These are phyloP conservation scores for Mastomys natalensis DNA, from an alignment of 2,113 vertebrate species.

Conservation along the genomic window DNA sequence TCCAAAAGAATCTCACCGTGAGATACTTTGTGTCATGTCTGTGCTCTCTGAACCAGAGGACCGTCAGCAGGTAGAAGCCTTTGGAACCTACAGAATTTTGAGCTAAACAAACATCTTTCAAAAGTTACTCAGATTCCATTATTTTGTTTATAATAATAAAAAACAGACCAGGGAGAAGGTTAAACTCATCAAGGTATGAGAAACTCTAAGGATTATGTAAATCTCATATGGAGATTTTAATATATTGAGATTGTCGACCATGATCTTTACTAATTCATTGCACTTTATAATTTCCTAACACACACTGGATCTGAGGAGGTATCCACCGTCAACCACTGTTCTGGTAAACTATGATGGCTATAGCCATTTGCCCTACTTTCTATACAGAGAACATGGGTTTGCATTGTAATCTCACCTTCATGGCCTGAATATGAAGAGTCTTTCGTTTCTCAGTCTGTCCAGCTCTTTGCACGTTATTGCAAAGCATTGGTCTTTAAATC, in stretches of 20 bases:
- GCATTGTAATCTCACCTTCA: background rate
- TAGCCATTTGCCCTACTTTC: background rate
- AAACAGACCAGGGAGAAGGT: background rate
- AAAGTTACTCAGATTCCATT: background rate
- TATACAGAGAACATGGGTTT: background rate
- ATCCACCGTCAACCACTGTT: background rate
- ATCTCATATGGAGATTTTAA: background rate
- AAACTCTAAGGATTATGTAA: background rate
- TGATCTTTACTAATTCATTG: background rate
- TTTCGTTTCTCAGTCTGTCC: background rate
- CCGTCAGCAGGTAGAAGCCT: background rate
- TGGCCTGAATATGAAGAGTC: background rate
- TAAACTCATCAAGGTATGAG: background rate
- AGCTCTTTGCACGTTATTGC: background rate
- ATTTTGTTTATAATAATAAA: background rate
- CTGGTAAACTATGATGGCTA: background rate
- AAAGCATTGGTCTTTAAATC: background rate
- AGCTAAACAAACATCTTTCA: background rate
- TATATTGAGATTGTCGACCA: background rate
- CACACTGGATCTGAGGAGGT: background rate
- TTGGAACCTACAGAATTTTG: background rate
- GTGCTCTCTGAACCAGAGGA: background rate
- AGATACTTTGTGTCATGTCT: background rate
- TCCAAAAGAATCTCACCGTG: background rate
- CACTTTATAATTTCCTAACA: background rate